These are phyloP conservation scores for Ondatra zibethicus DNA, from an alignment of 2,113 vertebrate genomes.

Conservation along the genomic window DNA sequence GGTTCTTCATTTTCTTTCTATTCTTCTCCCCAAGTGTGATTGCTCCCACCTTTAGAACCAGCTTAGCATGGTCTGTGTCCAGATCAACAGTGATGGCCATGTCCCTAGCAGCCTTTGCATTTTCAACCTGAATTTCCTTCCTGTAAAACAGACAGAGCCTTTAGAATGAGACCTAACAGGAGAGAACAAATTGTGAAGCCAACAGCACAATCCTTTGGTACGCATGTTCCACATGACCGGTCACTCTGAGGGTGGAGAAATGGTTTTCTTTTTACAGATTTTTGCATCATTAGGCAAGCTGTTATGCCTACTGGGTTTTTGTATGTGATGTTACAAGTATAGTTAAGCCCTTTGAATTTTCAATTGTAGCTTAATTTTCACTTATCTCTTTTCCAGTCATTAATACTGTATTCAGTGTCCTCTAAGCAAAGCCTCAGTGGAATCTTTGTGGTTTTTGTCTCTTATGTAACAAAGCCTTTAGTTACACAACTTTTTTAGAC, in stretches of 20 bases:
- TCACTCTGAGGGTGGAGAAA: background rate
- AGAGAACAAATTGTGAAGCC: background rate
- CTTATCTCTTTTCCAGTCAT: background rate
- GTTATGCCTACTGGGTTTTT: background rate
- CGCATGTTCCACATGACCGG: accelerated
- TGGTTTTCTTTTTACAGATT: too few species aligned
- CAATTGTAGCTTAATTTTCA: background rate
- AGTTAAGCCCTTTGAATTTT: background rate
- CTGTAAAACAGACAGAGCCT: constrained; percentile 29
- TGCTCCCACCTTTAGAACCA: background rate
- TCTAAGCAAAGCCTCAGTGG: background rate
- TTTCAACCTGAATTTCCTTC: background rate
- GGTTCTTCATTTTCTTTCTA: background rate
- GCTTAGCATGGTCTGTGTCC: background rate
- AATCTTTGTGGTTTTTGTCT: background rate
- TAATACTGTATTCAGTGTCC: background rate
- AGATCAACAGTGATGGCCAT: background rate
- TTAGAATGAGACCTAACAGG: background rate
- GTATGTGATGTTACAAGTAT: too few species aligned
- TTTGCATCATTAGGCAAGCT: background rate
- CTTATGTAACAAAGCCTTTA: background rate
- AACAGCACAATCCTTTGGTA: background rate
- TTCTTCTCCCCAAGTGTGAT: constrained; percentile 23
- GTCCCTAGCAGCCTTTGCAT: background rate
- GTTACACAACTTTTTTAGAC: background rate